Evolutionary conservation across 2,888 invertebrate species (phyloP).

Genomic region (Lepas anatifera): DNA sequence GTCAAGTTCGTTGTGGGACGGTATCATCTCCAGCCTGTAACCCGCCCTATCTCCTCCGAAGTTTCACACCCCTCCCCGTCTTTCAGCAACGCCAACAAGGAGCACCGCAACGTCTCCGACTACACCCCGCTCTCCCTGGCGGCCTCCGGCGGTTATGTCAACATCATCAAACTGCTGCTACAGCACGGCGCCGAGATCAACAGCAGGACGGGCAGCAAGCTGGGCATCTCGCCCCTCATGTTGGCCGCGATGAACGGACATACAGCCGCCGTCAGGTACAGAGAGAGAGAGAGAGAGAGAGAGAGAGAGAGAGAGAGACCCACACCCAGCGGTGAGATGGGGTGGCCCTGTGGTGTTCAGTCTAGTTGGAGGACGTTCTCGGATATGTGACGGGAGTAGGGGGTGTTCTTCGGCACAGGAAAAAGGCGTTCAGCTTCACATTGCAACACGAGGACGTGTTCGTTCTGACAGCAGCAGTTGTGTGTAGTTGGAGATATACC

Average conservation of each 20-base stretch:
- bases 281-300: background rate
- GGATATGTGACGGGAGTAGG: background rate
- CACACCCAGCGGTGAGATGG: no score
- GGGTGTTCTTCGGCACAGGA: no score
- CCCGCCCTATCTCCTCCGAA: no score
- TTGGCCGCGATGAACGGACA: conserved; percentile 99
- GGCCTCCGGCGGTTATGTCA: conserved; percentile 95
- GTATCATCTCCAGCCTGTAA: no score
- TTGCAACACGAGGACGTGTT: no score
- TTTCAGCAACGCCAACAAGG: conserved; percentile 88
- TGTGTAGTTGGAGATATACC: no score
- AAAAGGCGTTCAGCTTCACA: no score
- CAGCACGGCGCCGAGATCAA: conserved; percentile 96
- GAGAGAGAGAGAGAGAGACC: no score
- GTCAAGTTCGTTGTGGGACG: no score
- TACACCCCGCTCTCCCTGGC: conserved; percentile 98
- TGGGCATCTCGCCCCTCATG: conserved; percentile 98
- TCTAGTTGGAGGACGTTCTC: no score
- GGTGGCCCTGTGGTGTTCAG: background rate
- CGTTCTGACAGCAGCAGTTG: no score
- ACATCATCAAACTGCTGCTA: conserved; percentile 87
- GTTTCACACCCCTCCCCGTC: no score
- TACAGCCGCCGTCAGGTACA: conserved; percentile 35
- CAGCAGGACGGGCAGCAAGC: conserved; percentile 88
- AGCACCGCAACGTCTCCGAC: conserved; percentile 96